A percentile compares a stretch with the other conserved stretches of the same genome.
phyloP scores from a whole-genome alignment of 2,797 vertebrate species.

The Distichodus sexfasciatus region DNA sequence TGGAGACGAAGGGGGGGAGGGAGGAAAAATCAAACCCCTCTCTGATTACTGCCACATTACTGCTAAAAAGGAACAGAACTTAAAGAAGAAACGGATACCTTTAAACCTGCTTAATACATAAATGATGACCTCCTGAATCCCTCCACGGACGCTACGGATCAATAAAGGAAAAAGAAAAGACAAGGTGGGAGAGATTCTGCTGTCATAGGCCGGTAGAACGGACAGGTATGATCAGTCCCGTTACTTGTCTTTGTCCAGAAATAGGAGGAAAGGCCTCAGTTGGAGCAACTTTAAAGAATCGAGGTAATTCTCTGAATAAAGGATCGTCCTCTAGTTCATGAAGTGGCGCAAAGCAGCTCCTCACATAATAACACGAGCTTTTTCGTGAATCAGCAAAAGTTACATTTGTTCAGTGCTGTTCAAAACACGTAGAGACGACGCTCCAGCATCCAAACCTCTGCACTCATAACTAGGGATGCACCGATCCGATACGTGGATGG shows the following conservation, averaged over 20 bases:
- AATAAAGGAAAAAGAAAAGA: constrained; percentile 59
- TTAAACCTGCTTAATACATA: constrained; percentile 78
- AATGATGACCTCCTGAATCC: constrained; percentile 77
- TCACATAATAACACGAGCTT: no score
- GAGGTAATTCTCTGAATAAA: not conserved
- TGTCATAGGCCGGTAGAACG: constrained; percentile 31
- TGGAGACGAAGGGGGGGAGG: constrained; percentile 40
- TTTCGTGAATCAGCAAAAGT: no score
- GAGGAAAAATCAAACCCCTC: constrained; percentile 64
- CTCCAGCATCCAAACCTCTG: no score
- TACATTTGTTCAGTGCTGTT: no score
- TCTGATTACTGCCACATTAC: constrained; percentile 74
- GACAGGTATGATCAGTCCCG: no score
- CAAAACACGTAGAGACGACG: no score
- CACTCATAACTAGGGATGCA: no score
- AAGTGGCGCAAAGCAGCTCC: not conserved
- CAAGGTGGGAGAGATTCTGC: constrained; percentile 62
- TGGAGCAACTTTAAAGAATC: not conserved
- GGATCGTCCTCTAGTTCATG: not conserved
- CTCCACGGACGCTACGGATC: constrained; percentile 62
- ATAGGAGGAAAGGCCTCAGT: constrained; percentile 52
- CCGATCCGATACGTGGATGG: no score
- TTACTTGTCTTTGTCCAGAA: not conserved
- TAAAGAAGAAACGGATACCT: constrained; percentile 70
- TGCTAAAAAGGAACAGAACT: constrained; percentile 65